Evolutionary conservation across 1,140 invertebrate genomes (phyloP).

Genomic region (Hyphantria cunea): DNA sequence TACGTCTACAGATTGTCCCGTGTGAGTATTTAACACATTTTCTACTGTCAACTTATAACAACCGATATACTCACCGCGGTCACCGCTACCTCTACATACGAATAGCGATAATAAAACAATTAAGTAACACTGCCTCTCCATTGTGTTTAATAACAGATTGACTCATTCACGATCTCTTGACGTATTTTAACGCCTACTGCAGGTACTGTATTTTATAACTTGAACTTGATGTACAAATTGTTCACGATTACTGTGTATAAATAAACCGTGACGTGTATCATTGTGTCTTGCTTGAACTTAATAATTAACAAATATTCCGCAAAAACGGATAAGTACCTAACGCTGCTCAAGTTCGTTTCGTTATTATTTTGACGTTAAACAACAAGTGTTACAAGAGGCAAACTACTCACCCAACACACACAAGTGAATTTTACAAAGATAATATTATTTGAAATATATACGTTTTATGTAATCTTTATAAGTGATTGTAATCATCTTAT

Average conservation of each 20-base stretch:
- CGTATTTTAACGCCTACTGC: slow-evolving; percentile 19
- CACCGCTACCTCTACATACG: slow-evolving; percentile 32
- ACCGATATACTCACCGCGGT: slow-evolving; percentile 70
- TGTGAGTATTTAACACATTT: slow-evolving; percentile 67
- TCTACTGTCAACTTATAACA: slow-evolving; percentile 59
- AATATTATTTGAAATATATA: too few species aligned
- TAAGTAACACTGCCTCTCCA: slow-evolving; percentile 47
- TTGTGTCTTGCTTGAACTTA: background rate
- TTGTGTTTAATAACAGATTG: slow-evolving; percentile 54
- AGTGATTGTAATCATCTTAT: too few species aligned
- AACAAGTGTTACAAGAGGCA: background rate
- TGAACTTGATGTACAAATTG: slow-evolving; percentile 3
- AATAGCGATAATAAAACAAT: slow-evolving; percentile 37
- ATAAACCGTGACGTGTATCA: slow-evolving; percentile 11
- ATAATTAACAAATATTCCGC: background rate
- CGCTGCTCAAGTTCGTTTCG: slow-evolving; percentile 22
- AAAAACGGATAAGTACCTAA: slow-evolving; percentile 17
- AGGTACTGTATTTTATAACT: background rate
- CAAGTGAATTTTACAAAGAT: too few species aligned
- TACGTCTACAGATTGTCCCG: slow-evolving; percentile 71
- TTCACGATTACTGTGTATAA: slow-evolving; percentile 5
- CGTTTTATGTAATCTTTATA: too few species aligned
- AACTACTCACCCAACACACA: too few species aligned
- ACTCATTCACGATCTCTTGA: slow-evolving; percentile 49
- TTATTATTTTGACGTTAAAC: slow-evolving; percentile 37